Evolutionary conservation across 2,888 invertebrate genomes (phyloP).

Genomic region (Syrista parreyssii): DNA sequence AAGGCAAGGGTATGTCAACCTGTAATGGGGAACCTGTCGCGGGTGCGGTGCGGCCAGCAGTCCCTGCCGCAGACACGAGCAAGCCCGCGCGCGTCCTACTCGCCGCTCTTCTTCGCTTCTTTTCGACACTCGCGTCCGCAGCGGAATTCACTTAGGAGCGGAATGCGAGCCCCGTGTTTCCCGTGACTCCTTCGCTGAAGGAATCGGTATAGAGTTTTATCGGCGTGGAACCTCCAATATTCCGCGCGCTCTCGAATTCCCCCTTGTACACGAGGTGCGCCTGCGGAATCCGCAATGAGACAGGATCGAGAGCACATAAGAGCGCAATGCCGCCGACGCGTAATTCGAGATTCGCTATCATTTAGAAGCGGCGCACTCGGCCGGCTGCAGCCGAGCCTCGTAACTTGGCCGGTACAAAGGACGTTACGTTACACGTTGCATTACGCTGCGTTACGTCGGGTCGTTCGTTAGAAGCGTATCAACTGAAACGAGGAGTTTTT

Average conservation of each 20-base stretch:
- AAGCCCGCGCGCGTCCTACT: slow-evolving; percentile 14
- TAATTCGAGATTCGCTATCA: not conserved
- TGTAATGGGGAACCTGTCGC: slow-evolving; percentile 19
- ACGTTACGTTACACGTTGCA: not conserved
- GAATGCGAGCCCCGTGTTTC: slow-evolving; percentile 57
- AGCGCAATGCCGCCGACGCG: not conserved
- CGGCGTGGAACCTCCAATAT: slow-evolving; percentile 23
- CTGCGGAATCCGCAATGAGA: not conserved
- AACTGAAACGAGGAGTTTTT: not conserved
- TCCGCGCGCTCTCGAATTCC: slow-evolving; percentile 24
- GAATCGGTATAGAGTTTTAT: not conserved
- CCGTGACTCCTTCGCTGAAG: not conserved
- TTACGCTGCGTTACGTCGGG: not conserved
- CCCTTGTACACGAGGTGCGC: not conserved
- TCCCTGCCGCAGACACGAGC: slow-evolving; percentile 28
- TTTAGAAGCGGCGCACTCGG: not conserved
- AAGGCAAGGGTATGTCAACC: slow-evolving; percentile 24
- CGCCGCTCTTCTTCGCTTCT: slow-evolving; percentile 30
- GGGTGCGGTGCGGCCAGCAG: slow-evolving; percentile 12
- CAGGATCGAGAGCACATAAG: not conserved
- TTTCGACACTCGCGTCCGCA: slow-evolving; percentile 45
- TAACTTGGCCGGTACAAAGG: not conserved
- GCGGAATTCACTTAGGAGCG: slow-evolving; percentile 60
- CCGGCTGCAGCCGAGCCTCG: not conserved
- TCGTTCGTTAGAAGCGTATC: slow-evolving; percentile 1